These are phyloP conservation scores for Metacarcinus magister DNA, from an alignment of 2,888 invertebrate species.

Conservation along the genomic window DNA sequence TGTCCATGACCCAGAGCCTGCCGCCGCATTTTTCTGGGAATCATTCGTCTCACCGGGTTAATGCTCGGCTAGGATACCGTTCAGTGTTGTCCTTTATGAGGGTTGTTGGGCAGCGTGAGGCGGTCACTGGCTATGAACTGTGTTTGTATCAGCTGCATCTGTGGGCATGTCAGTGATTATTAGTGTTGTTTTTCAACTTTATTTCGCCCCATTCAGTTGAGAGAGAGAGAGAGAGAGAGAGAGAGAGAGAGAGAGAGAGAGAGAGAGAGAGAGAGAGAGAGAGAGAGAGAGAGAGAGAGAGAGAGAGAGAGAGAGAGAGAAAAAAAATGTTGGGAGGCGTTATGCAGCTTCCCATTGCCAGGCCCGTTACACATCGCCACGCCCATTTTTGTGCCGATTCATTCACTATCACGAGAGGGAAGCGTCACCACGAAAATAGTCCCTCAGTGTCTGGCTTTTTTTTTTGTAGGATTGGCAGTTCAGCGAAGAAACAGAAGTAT, in stretches of 20 bases:
- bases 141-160: background rate
- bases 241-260: slow-evolving; percentile 50
- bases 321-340: too few relatives aligned
- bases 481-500: too few relatives aligned
- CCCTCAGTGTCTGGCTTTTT: too few relatives aligned
- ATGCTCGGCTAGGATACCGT: background rate
- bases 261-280: slow-evolving; percentile 60
- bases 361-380: background rate
- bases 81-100: background rate
- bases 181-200: background rate
- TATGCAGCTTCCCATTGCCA: background rate
- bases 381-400: background rate
- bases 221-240: slow-evolving; percentile 55
- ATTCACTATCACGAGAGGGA: too few relatives aligned
- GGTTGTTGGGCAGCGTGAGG: too few relatives aligned
- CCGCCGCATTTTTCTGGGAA: too few relatives aligned
- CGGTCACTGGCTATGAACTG: too few relatives aligned
- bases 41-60: background rate
- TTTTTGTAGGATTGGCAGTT: too few relatives aligned
- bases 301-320: background rate
- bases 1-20: background rate
- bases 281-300: slow-evolving; percentile 35
- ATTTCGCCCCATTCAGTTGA: background rate
- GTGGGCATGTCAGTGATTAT: background rate
- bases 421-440: too few relatives aligned